These are phyloP conservation scores for Spatulosminthurus flaviceps DNA, from an alignment of 2,888 invertebrate genomes.

Conservation along the genomic window DNA sequence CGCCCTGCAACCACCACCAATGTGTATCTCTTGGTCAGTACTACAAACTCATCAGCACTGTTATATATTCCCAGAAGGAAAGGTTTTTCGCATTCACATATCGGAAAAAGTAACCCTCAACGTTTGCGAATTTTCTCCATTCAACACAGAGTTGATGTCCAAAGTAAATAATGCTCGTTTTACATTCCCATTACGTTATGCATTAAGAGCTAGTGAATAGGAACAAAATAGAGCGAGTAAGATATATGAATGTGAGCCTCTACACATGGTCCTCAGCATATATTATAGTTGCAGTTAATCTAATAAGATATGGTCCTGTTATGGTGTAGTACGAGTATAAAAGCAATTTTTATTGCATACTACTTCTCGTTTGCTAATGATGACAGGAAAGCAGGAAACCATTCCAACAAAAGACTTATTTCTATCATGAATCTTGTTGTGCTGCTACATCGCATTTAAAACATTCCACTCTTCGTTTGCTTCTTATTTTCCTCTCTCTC, in stretches of 20 bases:
- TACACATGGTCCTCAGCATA: too few species aligned
- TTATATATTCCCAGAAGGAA: too few species aligned
- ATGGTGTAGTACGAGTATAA: not conserved
- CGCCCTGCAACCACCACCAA: too few species aligned
- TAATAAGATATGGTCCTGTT: not conserved
- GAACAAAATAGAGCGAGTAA: not conserved
- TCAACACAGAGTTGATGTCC: conserved; percentile 26
- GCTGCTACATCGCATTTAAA: conserved; percentile 31
- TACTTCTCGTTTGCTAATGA: conserved; percentile 43
- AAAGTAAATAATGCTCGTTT: conserved; percentile 20
- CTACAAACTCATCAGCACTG: too few species aligned
- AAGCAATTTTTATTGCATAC: conserved; percentile 35
- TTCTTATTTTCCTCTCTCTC: too few species aligned
- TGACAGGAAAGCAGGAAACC: conserved; percentile 43
- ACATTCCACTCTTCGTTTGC: conserved; percentile 25
- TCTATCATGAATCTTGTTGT: conserved; percentile 40
- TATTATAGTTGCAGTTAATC: too few species aligned
- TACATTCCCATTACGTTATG: conserved; percentile 5
- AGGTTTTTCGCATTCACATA: too few species aligned
- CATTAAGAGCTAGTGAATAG: not conserved
- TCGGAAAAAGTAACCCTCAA: too few species aligned
- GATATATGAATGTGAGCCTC: too few species aligned
- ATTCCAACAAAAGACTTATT: conserved; percentile 40
- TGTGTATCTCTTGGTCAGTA: too few species aligned
- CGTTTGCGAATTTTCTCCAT: conserved; percentile 24